Percentiles rank a stretch among this genome's conserved stretches.
phyloP scores from a whole-genome alignment of 2,888 invertebrate genomes.

The Dusona sp. region DNA sequence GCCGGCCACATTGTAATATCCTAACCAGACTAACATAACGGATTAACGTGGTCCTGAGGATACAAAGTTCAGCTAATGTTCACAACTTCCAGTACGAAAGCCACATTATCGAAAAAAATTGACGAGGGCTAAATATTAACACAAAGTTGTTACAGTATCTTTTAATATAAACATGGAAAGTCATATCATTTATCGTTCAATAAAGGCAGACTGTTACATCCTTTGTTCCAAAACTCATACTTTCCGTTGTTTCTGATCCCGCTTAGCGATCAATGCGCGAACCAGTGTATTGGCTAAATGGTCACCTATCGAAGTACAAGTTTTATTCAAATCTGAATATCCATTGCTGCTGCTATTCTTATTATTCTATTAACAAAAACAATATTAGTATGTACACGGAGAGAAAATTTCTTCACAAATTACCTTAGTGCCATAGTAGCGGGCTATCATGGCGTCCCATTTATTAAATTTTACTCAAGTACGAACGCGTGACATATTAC shows the following conservation, averaged over 20 bases:
- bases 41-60: slow-evolving; percentile 42
- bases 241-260: not conserved
- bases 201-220: not conserved
- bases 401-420: too few species aligned
- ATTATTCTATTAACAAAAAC: too few species aligned
- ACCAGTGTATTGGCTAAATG: too few species aligned
- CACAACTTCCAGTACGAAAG: not conserved
- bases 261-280: not conserved
- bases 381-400: too few species aligned
- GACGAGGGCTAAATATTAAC: not conserved
- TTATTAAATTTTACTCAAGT: too few species aligned
- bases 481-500: too few species aligned
- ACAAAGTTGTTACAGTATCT: not conserved
- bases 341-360: too few species aligned
- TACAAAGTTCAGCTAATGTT: not conserved
- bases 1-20: slow-evolving; percentile 59
- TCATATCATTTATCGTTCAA: not conserved
- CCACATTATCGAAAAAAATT: not conserved
- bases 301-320: too few species aligned
- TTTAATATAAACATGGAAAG: not conserved
- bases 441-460: too few species aligned
- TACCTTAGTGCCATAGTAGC: too few species aligned
- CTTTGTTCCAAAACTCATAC: not conserved
- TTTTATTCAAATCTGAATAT: too few species aligned
- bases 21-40: slow-evolving; percentile 50